phyloP scores from a whole-genome alignment of 1,140 invertebrate genomes.

The Aradophagus sp. region DNA sequence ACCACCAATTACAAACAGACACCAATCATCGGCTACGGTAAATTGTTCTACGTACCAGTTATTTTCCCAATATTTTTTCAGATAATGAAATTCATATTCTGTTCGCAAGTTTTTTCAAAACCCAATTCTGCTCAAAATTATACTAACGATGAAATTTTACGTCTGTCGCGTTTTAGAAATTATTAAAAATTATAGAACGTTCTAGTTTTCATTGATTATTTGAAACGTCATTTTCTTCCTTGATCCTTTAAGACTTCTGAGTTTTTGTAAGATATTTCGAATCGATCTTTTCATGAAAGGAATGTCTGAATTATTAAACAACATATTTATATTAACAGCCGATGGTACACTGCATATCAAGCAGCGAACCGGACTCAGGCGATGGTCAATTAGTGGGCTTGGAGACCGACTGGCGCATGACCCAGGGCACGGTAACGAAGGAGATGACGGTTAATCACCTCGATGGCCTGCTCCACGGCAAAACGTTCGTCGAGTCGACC shows the following conservation, averaged over 20 bases:
- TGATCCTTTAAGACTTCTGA: too few species aligned
- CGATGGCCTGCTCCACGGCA: slow-evolving; percentile 61
- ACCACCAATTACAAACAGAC: slow-evolving; percentile 73
- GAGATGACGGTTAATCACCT: slow-evolving; percentile 64
- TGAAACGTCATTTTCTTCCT: too few species aligned
- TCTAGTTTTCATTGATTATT: too few species aligned
- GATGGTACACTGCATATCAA: slow-evolving; percentile 90
- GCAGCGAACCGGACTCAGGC: slow-evolving; percentile 84
- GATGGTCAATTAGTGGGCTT: slow-evolving; percentile 69
- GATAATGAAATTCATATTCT: too few species aligned
- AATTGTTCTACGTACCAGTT: too few species aligned
- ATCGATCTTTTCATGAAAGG: too few species aligned
- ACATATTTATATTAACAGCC: slow-evolving; percentile 72
- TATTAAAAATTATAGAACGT: too few species aligned
- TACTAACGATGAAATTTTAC: too few species aligned
- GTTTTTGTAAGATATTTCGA: too few species aligned
- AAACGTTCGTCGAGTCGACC: slow-evolving; percentile 75
- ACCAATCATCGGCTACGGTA: slow-evolving; percentile 76
- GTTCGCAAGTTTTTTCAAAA: neutral
- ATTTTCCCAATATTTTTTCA: too few species aligned
- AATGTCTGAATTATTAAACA: too few species aligned
- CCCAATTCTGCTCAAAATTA: neutral
- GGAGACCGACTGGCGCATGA: slow-evolving; percentile 70
- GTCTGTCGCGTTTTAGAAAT: too few species aligned
- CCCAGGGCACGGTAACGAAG: slow-evolving; percentile 68